These are phyloP conservation scores for Hemithea aestivaria DNA, from an alignment of 2,888 invertebrate species.

Conservation along the genomic window DNA sequence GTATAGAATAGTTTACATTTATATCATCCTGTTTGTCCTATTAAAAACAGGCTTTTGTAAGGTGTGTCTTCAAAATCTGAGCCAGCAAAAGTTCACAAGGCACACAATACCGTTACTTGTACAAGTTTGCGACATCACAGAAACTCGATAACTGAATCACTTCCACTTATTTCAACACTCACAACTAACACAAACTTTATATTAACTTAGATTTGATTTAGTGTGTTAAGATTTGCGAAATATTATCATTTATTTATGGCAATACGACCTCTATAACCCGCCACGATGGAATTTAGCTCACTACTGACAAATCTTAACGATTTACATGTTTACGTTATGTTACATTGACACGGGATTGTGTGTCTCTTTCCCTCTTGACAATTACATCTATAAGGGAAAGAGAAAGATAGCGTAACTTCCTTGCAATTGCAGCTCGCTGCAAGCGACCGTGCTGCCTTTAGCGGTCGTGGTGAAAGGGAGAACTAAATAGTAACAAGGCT, in stretches of 20 bases:
- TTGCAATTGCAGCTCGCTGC: constrained; percentile 33
- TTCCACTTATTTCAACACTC: constrained; percentile 22
- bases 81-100: constrained; percentile 48
- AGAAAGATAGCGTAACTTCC: constrained; percentile 25
- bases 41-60: constrained; percentile 52
- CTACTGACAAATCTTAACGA: constrained; percentile 41
- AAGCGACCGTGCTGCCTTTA: constrained; percentile 22
- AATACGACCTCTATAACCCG: constrained; percentile 28
- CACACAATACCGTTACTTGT: constrained; percentile 30
- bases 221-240: constrained; percentile 9
- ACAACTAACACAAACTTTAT: background rate
- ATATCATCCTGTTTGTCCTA: constrained; percentile 48
- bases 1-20: constrained; percentile 32
- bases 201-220: constrained; percentile 1
- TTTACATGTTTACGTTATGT: constrained; percentile 60
- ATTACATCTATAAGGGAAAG: constrained; percentile 21
- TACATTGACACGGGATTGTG: constrained; percentile 45
- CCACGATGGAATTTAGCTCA: constrained; percentile 52
- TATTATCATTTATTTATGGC: constrained; percentile 11
- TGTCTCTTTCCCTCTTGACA: constrained; percentile 35
- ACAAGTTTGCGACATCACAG: constrained; percentile 29
- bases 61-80: constrained; percentile 62
- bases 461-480: constrained; percentile 7
- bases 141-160: constrained; percentile 26
- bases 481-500: constrained; percentile 26